These are phyloP conservation scores for Cathartes aura DNA, from an alignment of 2,113 vertebrate species.

Conservation along the genomic window DNA sequence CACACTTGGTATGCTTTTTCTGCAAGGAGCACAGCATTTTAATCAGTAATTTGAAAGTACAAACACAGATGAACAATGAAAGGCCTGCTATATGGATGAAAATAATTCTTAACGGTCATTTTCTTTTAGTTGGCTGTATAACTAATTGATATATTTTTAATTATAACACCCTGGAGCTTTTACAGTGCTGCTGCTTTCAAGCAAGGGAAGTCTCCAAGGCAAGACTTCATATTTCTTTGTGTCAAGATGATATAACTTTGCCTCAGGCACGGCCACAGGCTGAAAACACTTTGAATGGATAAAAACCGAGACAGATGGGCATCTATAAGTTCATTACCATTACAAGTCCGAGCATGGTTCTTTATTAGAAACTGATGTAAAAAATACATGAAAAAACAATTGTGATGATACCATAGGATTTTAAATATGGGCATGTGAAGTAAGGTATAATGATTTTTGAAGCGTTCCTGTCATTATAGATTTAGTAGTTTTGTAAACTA, in stretches of 20 bases:
- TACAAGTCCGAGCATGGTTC: background rate
- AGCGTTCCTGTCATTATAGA: background rate
- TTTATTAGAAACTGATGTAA: background rate
- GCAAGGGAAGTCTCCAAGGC: conserved; percentile 53
- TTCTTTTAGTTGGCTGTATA: conserved; percentile 20
- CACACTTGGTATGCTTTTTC: background rate
- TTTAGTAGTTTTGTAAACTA: background rate
- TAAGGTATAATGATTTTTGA: background rate
- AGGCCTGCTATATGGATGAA: background rate
- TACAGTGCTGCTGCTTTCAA: conserved; percentile 26
- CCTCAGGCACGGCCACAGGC: conserved; percentile 69
- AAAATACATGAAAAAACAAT: background rate
- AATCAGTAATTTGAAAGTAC: background rate
- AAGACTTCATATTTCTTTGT: conserved; percentile 59
- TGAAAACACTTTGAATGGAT: conserved; percentile 60
- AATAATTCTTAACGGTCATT: background rate
- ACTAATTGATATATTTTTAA: conserved; percentile 70
- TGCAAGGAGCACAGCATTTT: conserved; percentile 4
- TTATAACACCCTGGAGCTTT: conserved; percentile 52
- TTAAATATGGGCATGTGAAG: background rate
- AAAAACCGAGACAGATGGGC: conserved; percentile 4
- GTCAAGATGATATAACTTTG: conserved; percentile 70
- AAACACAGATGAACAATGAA: background rate
- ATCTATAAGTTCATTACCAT: conserved; percentile 45
- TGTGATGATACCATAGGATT: background rate